Base-by-base conservation (phyloP, 2,888 invertebrate genomes). In the Phrixothrix hirtus region DNA sequence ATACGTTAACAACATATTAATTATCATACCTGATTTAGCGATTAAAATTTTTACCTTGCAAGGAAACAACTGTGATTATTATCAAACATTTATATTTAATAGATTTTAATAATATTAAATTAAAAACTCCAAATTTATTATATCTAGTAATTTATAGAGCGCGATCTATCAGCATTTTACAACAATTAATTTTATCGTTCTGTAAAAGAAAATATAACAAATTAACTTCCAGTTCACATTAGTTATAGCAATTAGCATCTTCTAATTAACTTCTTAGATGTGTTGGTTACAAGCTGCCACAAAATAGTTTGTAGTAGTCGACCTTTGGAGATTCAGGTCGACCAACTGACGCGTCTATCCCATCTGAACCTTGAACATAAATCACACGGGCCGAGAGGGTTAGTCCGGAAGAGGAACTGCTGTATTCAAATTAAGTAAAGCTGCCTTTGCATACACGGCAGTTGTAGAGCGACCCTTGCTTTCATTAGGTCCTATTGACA, bases 371-470 rank as follows among this genome's bases (percentile, higher is more conserved):
- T 58, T 58, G 57, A 52, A 62, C 62, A 63, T 64, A 64, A 64
- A 64, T 64, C 64, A 64, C 64, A 64, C 58, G 57, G 55, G 42
- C 39, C 47, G 64, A 64, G 60, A 64, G 63, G 63, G 63, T 64
- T 64, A 63, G 58, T 44, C 62, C 62, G 65, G 62, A 61, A 61
- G 51, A 62, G 62, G 63, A 63, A 64, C 60, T 62, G 58, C 55
- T 57, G 60, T 64, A 64, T 62, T 63, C 62, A 63, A 63, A 63
- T 63, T 61, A 62, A 62, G 55, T 50, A 52, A 54, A 56, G 52
- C 51, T 53, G 50, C 52, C 57, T 58, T 61, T 58, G 60, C 58
- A 58, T 61, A 58, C 49, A 53, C 55, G 54, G 60, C 60, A 62
- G 62, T 62, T 62, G 62, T 57, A 50, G 49, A 57, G 52, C 56